Evolutionary conservation across 2,113 vertebrate genomes (phyloP).

Genomic region (Columbina picui): DNA sequence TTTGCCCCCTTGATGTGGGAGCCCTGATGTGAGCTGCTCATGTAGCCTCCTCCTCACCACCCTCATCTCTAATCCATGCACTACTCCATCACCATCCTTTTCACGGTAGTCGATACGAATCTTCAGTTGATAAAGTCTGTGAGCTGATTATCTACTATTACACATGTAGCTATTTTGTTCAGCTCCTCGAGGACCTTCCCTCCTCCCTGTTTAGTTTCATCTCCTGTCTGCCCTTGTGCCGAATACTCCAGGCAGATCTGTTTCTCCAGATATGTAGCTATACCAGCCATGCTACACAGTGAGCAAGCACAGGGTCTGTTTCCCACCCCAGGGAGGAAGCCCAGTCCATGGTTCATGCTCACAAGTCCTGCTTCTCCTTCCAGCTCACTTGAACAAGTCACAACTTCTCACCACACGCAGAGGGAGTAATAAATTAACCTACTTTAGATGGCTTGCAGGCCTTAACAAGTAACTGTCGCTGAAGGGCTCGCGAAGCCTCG

Average conservation of each 20-base stretch:
- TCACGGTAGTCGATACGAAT: neutral
- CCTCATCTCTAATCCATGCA: neutral
- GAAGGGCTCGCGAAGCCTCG: accelerated
- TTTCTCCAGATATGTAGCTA: accelerated
- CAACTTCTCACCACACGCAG: neutral
- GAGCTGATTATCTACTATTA: neutral
- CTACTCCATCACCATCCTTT: neutral
- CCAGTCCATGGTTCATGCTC: neutral
- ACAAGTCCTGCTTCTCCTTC: neutral
- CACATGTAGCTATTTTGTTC: neutral
- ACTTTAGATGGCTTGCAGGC: conserved; percentile 31
- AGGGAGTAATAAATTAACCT: conserved; percentile 2
- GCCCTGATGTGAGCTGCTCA: neutral
- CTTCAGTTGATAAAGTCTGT: neutral
- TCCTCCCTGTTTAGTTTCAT: neutral
- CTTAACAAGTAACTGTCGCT: neutral
- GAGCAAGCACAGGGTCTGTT: neutral
- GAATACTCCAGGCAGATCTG: neutral
- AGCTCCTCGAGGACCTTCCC: neutral
- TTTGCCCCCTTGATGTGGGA: accelerated
- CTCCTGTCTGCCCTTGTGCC: accelerated
- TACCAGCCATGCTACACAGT: accelerated
- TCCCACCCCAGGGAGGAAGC: neutral
- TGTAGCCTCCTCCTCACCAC: neutral
- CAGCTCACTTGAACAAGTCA: neutral